These are phyloP conservation scores for Eulimnadia texana DNA, from an alignment of 1,140 invertebrate species.

Conservation along the genomic window DNA sequence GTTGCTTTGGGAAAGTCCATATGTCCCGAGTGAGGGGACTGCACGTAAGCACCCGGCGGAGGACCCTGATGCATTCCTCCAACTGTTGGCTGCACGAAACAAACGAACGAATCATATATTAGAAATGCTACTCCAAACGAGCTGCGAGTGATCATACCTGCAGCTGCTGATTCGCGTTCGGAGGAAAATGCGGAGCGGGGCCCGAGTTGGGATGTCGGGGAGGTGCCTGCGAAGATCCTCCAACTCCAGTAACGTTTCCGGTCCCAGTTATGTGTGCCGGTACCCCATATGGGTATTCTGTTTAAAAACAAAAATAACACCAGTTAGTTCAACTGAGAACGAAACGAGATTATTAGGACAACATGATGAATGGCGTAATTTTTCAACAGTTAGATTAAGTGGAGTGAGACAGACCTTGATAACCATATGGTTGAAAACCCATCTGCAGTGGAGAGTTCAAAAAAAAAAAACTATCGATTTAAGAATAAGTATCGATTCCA, in stretches of 20 bases:
- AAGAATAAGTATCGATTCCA: background rate
- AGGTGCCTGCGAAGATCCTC: background rate
- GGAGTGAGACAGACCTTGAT: background rate
- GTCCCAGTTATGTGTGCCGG: background rate
- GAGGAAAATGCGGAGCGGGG: background rate
- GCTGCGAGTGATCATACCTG: background rate
- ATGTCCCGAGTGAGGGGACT: background rate
- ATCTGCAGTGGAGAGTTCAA: background rate
- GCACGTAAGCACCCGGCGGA: constrained; percentile 1
- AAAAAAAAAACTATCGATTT: background rate
- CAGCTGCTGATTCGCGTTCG: background rate
- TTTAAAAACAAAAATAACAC: background rate
- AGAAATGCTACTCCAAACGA: no score
- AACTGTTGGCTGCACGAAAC: background rate
- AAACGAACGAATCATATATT: background rate
- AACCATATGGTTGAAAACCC: background rate
- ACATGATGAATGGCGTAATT: no score
- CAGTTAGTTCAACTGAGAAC: no score
- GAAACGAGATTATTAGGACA: no score
- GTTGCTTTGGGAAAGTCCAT: constrained; percentile 4
- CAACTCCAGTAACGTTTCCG: background rate
- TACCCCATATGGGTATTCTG: background rate
- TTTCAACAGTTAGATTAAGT: no score
- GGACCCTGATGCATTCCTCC: constrained; percentile 8
- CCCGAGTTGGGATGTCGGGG: background rate